Conservation (phyloP, 2,113 vertebrate species). For the Misgurnus mizolepis region DNA sequence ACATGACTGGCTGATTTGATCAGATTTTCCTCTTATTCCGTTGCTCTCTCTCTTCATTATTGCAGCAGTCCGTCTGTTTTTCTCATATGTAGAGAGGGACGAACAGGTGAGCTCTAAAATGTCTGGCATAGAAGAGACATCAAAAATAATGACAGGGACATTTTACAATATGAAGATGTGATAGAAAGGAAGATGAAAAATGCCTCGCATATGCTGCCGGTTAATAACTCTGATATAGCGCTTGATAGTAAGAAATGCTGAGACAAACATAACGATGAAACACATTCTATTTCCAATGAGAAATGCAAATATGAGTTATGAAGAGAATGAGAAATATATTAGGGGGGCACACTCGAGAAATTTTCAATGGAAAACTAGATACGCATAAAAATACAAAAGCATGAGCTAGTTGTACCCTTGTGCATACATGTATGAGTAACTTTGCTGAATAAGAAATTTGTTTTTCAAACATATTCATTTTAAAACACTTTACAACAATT, state of each 20-base stretch:
- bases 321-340: too few species aligned
- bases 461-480: too few species aligned
- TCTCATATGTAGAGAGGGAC: conserved; percentile 37
- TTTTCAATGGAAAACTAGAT: too few species aligned
- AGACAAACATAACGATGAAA: conserved; percentile 25
- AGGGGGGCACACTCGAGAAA: too few species aligned
- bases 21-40: conserved; percentile 46
- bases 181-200: conserved; percentile 41
- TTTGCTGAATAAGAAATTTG: too few species aligned
- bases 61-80: conserved; percentile 16
- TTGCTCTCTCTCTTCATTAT: conserved; percentile 29
- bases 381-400: too few species aligned
- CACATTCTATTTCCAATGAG: neutral
- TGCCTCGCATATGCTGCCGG: conserved; percentile 34
- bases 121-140: conserved; percentile 56
- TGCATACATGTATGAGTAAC: too few species aligned
- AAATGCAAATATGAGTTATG: neutral
- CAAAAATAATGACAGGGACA: conserved; percentile 55
- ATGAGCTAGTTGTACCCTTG: too few species aligned
- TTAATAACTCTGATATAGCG: conserved; percentile 40
- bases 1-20: conserved; percentile 64
- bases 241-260: conserved; percentile 43
- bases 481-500: too few species aligned
- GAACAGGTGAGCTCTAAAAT: conserved; percentile 56
- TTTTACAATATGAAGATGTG: conserved; percentile 44